Evolutionary conservation across 2,888 invertebrate species (phyloP), one percentile per base, ranked within the genome.

Genomic region (Hirtodrosophila duncani): DNA sequence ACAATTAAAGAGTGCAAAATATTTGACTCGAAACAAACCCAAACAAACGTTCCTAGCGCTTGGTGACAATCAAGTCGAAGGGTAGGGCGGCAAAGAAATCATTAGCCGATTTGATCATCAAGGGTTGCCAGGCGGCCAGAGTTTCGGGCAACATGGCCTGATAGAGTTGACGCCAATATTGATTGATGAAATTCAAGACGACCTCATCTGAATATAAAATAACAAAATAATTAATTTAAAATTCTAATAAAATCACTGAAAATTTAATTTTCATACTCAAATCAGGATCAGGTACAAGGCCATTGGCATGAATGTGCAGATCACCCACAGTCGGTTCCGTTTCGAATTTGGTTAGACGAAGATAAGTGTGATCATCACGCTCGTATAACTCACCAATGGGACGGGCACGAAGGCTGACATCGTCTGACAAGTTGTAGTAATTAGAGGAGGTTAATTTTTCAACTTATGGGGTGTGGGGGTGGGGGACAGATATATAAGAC

Each of bases 251-350:
- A 27, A 27, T 23, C 17, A 33, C 27, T 18, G 4, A 17, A 26
- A 13, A 13, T 30, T 3, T 10, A 10, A 9, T 5, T 26, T 10
- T 3, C 3, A 26, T 5, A 93, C 93, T 92, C 45, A 92, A 84
- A 26, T 89, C 89, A 1, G 91, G 91, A 68, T 92, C 90, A 44
- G 89, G 88, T 71, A 90, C 89, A 5, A 91, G 75, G 50, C 92
- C 91, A 18, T 87, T 88, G 38, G 92, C 88, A 72, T 88, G 88
- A 14, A 91, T 85, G 50, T 88, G 88, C 89, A 93, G 89, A 50
- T 88, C 88, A 10, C 90, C 90, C 9, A 93, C 87, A 72, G 91
- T 91, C 3, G 92, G 92, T 21, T 88, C 87, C 86, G 91, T 87
- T 78, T 89, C 89, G 75, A 92, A 91, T 9, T 89, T 89, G 14